Evolutionary conservation across 2,888 invertebrate species (phyloP).

Genomic region (Therioaphis trifolii): DNA sequence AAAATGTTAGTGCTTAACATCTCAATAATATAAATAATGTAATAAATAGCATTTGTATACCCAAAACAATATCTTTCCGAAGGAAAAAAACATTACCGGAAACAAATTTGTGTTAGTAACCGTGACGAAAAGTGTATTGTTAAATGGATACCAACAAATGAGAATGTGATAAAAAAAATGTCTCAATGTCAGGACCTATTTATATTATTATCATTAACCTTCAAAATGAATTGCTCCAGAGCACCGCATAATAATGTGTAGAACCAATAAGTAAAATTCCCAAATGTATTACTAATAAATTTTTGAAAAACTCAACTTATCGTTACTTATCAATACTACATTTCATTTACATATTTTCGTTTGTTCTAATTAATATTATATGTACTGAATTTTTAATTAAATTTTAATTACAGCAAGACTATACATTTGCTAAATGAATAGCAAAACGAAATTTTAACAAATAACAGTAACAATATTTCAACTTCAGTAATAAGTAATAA

Average conservation of each 20-base stretch:
- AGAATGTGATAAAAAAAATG: conserved; percentile 58
- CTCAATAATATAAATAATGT: conserved; percentile 41
- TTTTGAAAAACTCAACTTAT: too few species aligned
- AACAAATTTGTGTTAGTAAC: conserved; percentile 52
- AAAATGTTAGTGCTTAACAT: conserved; percentile 31
- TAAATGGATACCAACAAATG: conserved; percentile 44
- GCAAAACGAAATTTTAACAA: too few species aligned
- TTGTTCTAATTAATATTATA: not conserved
- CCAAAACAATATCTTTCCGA: conserved; percentile 35
- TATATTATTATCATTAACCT: conserved; percentile 47
- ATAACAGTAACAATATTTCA: too few species aligned
- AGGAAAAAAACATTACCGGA: conserved; percentile 54
- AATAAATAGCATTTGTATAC: conserved; percentile 28
- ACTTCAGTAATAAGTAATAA: too few species aligned
- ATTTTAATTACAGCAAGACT: too few species aligned
- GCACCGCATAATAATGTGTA: conserved; percentile 28
- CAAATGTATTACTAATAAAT: too few species aligned
- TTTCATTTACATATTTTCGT: not conserved
- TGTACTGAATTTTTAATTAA: too few species aligned
- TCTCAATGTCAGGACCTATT: conserved; percentile 61
- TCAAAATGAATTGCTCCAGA: conserved; percentile 41
- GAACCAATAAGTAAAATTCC: conserved; percentile 20
- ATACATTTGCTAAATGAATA: too few species aligned
- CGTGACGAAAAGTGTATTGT: conserved; percentile 59
- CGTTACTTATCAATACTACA: not conserved